Evolutionary conservation across 2,888 invertebrate genomes (phyloP).

Genomic region (Cenopis cana): DNA sequence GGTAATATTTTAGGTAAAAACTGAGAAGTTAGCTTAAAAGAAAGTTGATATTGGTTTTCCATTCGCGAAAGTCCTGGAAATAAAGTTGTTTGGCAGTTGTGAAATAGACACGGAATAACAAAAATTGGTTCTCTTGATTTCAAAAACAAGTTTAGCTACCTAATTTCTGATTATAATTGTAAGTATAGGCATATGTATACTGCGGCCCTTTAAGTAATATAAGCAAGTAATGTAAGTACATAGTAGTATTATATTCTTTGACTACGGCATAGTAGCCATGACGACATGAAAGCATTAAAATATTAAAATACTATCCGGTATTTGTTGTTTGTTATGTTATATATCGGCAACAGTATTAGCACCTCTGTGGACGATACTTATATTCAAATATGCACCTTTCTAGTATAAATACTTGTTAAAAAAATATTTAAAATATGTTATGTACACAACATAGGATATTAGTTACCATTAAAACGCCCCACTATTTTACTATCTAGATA

Average conservation of each 20-base stretch:
- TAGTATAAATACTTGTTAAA: background rate
- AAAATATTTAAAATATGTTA: background rate
- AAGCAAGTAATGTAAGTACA: too few relatives aligned
- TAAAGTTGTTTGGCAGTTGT: background rate
- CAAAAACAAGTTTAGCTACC: background rate
- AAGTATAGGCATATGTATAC: too few relatives aligned
- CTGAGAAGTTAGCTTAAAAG: background rate
- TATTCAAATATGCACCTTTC: too few relatives aligned
- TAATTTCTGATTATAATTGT: background rate
- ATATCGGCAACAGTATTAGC: background rate
- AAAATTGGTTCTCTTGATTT: background rate
- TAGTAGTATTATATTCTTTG: too few relatives aligned
- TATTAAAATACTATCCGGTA: too few relatives aligned
- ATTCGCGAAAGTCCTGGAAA: background rate
- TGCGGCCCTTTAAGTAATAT: too few relatives aligned
- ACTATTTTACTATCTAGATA: background rate
- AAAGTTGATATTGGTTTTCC: background rate
- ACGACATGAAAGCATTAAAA: too few relatives aligned
- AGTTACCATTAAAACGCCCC: background rate
- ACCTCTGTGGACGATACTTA: background rate
- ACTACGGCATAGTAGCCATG: too few relatives aligned
- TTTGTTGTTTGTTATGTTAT: background rate
- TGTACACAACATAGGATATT: background rate
- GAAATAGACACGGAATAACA: background rate
- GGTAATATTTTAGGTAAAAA: background rate